phyloP scores from a whole-genome alignment of 2,797 vertebrate genomes.

The Simalia tracyae region DNA sequence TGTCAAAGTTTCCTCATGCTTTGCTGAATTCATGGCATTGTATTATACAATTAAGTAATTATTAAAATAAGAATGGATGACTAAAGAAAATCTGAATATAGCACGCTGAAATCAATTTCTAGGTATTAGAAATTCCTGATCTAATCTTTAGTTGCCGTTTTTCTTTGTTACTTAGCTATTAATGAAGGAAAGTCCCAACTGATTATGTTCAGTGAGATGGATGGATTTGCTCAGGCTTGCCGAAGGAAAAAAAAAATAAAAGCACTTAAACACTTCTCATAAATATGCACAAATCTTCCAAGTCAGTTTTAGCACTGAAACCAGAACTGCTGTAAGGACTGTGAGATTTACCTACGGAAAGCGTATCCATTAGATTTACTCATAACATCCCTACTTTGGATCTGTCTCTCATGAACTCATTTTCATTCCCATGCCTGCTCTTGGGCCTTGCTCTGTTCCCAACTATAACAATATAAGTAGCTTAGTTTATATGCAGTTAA shows the following conservation, averaged over 20 bases:
- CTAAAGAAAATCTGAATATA: slow-evolving; percentile 31
- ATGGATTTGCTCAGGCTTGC: neutral
- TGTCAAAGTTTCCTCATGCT: slow-evolving; percentile 3
- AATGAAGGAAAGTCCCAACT: neutral
- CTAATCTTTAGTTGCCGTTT: slow-evolving; percentile 27
- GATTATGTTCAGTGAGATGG: neutral
- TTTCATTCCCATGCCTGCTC: neutral
- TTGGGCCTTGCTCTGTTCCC: neutral
- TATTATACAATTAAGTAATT: slow-evolving; percentile 13
- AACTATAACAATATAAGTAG: neutral
- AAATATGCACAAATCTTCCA: neutral
- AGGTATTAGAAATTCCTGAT: slow-evolving; percentile 43
- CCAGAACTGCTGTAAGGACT: neutral
- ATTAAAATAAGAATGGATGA: slow-evolving; percentile 21
- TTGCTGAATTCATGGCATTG: slow-evolving; percentile 31
- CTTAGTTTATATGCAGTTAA: no score
- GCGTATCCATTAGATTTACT: neutral
- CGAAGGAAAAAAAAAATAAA: neutral
- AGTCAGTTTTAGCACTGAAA: neutral
- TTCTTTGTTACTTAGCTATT: neutral
- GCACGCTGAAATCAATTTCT: slow-evolving; percentile 23
- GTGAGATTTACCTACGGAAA: neutral
- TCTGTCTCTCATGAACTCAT: neutral
- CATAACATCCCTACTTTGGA: neutral
- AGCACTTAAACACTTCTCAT: neutral